A percentile compares a stretch with the other conserved stretches of the same genome.
These are phyloP conservation scores for Pyrrhosoma nymphula DNA, from an alignment of 2,888 invertebrate species.

Conservation along the genomic window DNA sequence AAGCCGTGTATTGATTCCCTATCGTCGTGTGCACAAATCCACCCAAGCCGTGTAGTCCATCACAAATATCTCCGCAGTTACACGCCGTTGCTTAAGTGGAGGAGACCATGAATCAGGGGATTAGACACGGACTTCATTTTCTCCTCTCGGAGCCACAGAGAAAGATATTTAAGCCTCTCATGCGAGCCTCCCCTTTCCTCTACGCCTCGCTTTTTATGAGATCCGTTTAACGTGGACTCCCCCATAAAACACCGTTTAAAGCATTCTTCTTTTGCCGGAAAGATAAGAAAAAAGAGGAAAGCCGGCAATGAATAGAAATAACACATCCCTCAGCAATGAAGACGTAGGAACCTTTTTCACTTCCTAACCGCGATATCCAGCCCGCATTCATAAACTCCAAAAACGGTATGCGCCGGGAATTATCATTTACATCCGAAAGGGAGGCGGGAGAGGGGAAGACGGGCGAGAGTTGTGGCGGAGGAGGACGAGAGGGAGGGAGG, in stretches of 20 bases:
- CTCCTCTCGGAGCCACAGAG: neutral
- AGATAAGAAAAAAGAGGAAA: neutral
- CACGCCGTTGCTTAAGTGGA: neutral
- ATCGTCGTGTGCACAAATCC: neutral
- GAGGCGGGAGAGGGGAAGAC: too few species aligned
- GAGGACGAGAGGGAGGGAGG: neutral
- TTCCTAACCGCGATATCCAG: conserved; percentile 39
- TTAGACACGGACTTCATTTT: neutral
- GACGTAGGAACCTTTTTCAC: conserved; percentile 32
- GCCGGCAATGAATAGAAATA: conserved; percentile 9
- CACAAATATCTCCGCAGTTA: neutral
- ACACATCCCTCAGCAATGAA: conserved; percentile 4
- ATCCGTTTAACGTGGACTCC: neutral
- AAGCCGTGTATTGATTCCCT: neutral
- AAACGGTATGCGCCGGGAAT: conserved; percentile 14
- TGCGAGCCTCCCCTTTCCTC: neutral
- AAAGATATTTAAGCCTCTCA: neutral
- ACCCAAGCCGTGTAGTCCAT: neutral
- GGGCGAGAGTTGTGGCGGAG: neutral
- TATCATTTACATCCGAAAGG: conserved; percentile 48
- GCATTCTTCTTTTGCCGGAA: neutral
- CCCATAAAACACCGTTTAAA: conserved; percentile 14
- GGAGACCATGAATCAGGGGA: neutral
- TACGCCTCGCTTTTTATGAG: neutral
- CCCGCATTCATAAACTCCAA: conserved; percentile 24